These are phyloP conservation scores for Barbus barbus DNA, from an alignment of 2,113 vertebrate species.

Conservation along the genomic window DNA sequence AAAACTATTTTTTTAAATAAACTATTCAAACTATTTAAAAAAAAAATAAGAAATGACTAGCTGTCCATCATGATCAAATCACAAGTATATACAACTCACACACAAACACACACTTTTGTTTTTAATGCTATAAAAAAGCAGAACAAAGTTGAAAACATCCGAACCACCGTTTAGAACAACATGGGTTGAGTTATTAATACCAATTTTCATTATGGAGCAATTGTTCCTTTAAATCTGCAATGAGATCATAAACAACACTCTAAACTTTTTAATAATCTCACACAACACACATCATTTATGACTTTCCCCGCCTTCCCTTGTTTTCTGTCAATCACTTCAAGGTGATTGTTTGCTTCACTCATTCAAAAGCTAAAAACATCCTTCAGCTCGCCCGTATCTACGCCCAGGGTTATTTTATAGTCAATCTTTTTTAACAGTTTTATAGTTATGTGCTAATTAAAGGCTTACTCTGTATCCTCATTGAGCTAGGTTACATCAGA, in stretches of 20 bases:
- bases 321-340: slow-evolving; percentile 19
- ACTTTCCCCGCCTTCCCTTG: neutral
- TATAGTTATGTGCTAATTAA: slow-evolving; percentile 27
- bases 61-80: neutral
- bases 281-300: slow-evolving; percentile 1
- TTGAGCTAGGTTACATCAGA: neutral
- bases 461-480: neutral
- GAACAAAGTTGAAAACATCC: neutral
- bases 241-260: neutral
- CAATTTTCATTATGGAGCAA: neutral
- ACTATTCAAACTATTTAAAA: too few relatives aligned
- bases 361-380: neutral
- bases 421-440: slow-evolving; percentile 18
- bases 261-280: slow-evolving; percentile 1
- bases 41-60: too few relatives aligned
- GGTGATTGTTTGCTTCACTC: neutral
- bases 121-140: neutral
- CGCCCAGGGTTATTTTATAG: slow-evolving; percentile 19
- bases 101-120: too few relatives aligned
- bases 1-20: too few relatives aligned
- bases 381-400: neutral
- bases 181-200: neutral
- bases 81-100: neutral
- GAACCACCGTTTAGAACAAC: neutral
- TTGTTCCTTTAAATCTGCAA: neutral